Evolutionary conservation across 2,888 invertebrate genomes (phyloP).

Genomic region (Polylopha cassiicola): DNA sequence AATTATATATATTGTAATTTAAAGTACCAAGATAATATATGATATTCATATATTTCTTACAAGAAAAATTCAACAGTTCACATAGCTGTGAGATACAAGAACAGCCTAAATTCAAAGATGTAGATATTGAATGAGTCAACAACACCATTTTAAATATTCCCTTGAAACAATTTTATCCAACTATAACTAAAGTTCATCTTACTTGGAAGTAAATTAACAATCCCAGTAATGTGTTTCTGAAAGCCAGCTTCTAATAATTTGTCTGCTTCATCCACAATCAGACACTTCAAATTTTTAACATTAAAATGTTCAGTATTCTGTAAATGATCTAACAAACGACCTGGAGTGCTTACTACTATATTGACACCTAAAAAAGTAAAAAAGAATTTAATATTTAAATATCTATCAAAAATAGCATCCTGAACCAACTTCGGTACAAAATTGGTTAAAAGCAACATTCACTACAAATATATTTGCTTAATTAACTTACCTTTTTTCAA

Average conservation of each 20-base stretch:
- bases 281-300: conserved; percentile 91
- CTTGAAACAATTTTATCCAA: too few species aligned
- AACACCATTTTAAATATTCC: too few species aligned
- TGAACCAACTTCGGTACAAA: too few species aligned
- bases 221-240: conserved; percentile 95
- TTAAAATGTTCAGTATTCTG: conserved; percentile 92
- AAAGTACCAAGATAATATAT: too few species aligned
- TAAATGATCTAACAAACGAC: conserved; percentile 94
- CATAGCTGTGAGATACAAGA: too few species aligned
- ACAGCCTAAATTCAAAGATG: too few species aligned
- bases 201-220: conserved; percentile 89
- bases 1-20: too few species aligned
- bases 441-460: too few species aligned
- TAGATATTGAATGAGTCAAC: too few species aligned
- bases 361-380: conserved; percentile 81
- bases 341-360: conserved; percentile 97
- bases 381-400: not conserved
- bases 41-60: too few species aligned
- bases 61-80: too few species aligned
- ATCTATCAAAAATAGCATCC: not conserved
- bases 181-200: too few species aligned
- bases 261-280: conserved; percentile 98
- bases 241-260: conserved; percentile 96
- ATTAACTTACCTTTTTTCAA: conserved; percentile 82
- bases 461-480: not conserved